A percentile compares a stretch with the other conserved stretches of the same genome.
These are phyloP conservation scores for Chaenocephalus aceratus DNA, from an alignment of 2,113 vertebrate genomes.

Conservation along the genomic window DNA sequence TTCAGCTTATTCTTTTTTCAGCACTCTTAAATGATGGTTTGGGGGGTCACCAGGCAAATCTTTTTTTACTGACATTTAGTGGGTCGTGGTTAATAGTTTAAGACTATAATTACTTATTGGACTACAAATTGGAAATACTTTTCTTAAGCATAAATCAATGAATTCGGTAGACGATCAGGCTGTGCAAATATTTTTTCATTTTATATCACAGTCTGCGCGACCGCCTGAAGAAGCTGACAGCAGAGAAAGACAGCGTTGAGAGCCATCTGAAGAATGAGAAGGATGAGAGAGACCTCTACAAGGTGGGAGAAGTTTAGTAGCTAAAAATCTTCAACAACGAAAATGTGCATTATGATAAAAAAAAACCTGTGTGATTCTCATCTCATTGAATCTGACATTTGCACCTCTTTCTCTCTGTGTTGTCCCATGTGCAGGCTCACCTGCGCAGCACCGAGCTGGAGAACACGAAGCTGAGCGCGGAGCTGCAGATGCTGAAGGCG, in stretches of 20 bases:
- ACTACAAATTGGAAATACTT: not conserved
- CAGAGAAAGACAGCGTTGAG: constrained; percentile 92
- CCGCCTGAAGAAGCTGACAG: constrained; percentile 89
- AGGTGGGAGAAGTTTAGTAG: constrained; percentile 75
- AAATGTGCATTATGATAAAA: not conserved
- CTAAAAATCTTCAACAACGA: not conserved
- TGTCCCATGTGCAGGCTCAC: constrained; percentile 83
- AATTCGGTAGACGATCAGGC: no score
- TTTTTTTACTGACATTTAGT: not conserved
- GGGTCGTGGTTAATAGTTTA: not conserved
- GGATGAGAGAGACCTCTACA: constrained; percentile 96
- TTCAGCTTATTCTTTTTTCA: not conserved
- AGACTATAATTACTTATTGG: not conserved
- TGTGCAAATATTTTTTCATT: not conserved
- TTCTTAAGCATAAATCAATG: no score
- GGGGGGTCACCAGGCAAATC: not conserved
- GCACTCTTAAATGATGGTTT: not conserved
- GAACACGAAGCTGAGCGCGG: constrained; percentile 94
- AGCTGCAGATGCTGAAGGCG: constrained; percentile 95
- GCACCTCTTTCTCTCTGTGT: not conserved
- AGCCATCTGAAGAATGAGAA: constrained; percentile 94
- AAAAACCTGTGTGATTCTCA: constrained; percentile 1
- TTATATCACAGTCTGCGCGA: constrained; percentile 88
- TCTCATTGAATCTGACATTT: not conserved
- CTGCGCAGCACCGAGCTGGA: constrained; percentile 97